Conservation (phyloP, 2,888 invertebrate genomes). For the Parnassius mnemosyne region DNA sequence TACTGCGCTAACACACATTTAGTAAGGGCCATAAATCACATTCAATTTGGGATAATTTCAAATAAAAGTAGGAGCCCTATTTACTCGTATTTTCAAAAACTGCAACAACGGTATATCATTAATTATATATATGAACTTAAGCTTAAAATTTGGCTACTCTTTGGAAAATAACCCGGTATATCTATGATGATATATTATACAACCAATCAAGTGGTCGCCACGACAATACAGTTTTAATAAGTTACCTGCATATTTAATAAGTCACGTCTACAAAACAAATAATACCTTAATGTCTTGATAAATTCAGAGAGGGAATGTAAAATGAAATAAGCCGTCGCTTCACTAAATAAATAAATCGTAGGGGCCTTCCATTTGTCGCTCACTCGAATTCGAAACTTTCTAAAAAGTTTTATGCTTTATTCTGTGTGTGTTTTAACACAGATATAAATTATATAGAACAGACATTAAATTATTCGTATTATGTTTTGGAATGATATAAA, state of each 20-base stretch:
- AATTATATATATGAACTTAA: too few relatives aligned
- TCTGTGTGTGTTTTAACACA: constrained; percentile 26
- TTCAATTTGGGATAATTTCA: too few relatives aligned
- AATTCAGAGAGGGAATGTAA: constrained; percentile 13
- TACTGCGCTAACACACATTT: too few relatives aligned
- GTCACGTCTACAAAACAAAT: constrained; percentile 4
- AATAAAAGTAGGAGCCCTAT: too few relatives aligned
- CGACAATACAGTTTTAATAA: neutral
- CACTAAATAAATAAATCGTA: constrained; percentile 35
- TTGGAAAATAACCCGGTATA: too few relatives aligned
- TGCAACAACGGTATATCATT: too few relatives aligned
- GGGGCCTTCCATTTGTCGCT: constrained; percentile 29
- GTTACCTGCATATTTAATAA: neutral
- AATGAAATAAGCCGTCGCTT: constrained; percentile 29
- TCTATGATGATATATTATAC: too few relatives aligned
- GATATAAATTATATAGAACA: constrained; percentile 18
- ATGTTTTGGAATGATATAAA: too few relatives aligned
- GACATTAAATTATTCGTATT: neutral
- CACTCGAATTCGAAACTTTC: constrained; percentile 35
- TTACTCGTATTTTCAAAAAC: too few relatives aligned
- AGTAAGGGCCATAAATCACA: too few relatives aligned
- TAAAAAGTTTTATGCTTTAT: constrained; percentile 32
- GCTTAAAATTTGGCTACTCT: too few relatives aligned
- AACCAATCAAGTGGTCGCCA: too few relatives aligned
- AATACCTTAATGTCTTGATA: constrained; percentile 14